phyloP scores from a whole-genome alignment of 2,113 vertebrate species.

The Oreochromis aureus region DNA sequence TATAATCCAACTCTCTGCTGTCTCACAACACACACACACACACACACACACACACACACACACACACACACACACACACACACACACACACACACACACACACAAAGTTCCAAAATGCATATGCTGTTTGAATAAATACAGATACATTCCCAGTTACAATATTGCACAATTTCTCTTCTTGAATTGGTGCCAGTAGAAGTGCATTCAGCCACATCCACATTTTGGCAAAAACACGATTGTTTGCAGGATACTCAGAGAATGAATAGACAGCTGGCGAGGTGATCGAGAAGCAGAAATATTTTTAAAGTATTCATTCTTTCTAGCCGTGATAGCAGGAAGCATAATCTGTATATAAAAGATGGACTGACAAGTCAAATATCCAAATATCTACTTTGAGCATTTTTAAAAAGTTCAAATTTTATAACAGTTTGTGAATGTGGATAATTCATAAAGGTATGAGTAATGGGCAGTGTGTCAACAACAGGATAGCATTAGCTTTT shows the following conservation, averaged over 20 bases:
- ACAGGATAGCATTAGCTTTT: background rate
- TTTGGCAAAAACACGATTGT: background rate
- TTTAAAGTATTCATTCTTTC: background rate
- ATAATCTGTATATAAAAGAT: background rate
- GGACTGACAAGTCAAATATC: background rate
- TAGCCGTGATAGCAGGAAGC: background rate
- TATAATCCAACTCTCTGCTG: slow-evolving; percentile 6
- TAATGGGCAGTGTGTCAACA: background rate
- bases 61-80: background rate
- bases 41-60: background rate
- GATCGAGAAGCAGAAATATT: background rate
- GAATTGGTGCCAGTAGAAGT: background rate
- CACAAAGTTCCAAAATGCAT: background rate
- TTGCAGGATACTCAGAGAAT: background rate
- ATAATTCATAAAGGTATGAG: background rate
- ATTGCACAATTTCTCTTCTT: background rate
- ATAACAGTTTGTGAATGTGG: background rate
- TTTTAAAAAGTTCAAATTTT: background rate
- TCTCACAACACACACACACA: background rate
- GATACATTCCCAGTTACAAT: background rate
- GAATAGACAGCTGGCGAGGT: background rate
- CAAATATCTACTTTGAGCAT: background rate
- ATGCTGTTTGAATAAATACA: background rate
- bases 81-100: background rate
- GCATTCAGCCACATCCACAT: background rate